Percentiles rank a stretch among this genome's conserved stretches.
These are phyloP conservation scores for Agelastica alni DNA, from an alignment of 2,888 invertebrate genomes.

Conservation along the genomic window DNA sequence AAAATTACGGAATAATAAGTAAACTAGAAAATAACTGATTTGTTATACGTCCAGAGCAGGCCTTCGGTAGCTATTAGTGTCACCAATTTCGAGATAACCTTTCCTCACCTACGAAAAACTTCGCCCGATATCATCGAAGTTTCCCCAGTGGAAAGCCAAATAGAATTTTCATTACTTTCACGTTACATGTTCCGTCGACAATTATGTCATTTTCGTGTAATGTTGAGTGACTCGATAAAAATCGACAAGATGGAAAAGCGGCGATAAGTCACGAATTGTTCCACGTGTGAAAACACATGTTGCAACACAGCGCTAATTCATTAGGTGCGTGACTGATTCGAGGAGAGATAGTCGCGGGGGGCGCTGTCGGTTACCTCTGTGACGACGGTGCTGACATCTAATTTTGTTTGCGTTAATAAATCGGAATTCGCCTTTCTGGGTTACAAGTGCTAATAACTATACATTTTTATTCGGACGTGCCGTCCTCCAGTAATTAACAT, in stretches of 20 bases:
- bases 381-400: conserved; percentile 41
- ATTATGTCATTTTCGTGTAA: conserved; percentile 52
- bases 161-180: conserved; percentile 12
- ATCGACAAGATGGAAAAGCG: conserved; percentile 44
- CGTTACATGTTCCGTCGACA: conserved; percentile 25
- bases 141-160: conserved; percentile 6
- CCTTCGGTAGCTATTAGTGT: not conserved
- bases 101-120: not conserved
- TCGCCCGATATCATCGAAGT: conserved; percentile 5
- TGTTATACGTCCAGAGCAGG: too few relatives aligned
- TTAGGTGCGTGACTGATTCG: conserved; percentile 53
- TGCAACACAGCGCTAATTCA: conserved; percentile 49
- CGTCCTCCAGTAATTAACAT: too few relatives aligned
- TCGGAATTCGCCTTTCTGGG: too few relatives aligned
- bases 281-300: conserved; percentile 53
- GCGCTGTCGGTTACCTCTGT: not conserved
- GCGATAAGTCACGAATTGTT: conserved; percentile 51
- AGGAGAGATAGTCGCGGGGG: conserved; percentile 1
- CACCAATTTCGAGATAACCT: not conserved
- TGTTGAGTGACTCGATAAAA: conserved; percentile 43
- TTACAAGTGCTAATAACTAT: too few relatives aligned
- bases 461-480: too few relatives aligned
- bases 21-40: too few relatives aligned
- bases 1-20: too few relatives aligned
- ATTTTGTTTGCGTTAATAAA: too few relatives aligned